Base-by-base conservation (phyloP, 2,888 invertebrate genomes). In the Catocala nupta region DNA sequence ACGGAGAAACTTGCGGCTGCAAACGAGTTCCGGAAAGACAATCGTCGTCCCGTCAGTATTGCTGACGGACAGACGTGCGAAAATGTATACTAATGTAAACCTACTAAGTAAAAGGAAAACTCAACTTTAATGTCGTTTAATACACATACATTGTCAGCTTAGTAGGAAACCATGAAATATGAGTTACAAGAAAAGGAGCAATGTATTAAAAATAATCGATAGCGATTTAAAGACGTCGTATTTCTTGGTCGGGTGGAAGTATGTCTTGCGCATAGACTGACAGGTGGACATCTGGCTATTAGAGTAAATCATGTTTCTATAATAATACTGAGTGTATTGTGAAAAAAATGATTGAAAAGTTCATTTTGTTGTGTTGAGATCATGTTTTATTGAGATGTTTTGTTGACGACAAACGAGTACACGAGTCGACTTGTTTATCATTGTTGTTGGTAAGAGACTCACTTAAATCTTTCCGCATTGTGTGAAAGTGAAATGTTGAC, bases 231-330 rank as follows among this genome's bases (percentile, higher is more conserved):
- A 0, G 6, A 50, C 50, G n/a, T 0, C 1, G 6, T 0, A 16
- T 59, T 16, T 54, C n/a, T 25, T 72, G 53, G 73, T 78, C 48
- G 7, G 5, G 43, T 50, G 65, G 68, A 78, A 70, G 65, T 68
- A 57, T 73, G 73, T 77, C 72, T 76, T 66, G 69, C 70, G 63
- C 60, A 72, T 57, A 68, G 64, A 78, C 69, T 82, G 85, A 82
- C 84, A 85, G 82, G 84, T 82, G 78, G 82, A 85, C 82, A 78
- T 81, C 64, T 80, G 78, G 81, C 78, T 78, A 79, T 80, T 81
- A 80, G 73, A 83, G 68, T 70, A 78, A 78, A 77, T 80, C 78
- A 80, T 80, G 77, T 80, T 82, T 80, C 77, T 72, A 66, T 72
- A 78, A 71, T 68, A 78, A 78, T 60, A 71, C 34, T 43, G 36